phyloP scores from a whole-genome alignment of 2,888 invertebrate genomes.

The Carterocephalus palaemon region DNA sequence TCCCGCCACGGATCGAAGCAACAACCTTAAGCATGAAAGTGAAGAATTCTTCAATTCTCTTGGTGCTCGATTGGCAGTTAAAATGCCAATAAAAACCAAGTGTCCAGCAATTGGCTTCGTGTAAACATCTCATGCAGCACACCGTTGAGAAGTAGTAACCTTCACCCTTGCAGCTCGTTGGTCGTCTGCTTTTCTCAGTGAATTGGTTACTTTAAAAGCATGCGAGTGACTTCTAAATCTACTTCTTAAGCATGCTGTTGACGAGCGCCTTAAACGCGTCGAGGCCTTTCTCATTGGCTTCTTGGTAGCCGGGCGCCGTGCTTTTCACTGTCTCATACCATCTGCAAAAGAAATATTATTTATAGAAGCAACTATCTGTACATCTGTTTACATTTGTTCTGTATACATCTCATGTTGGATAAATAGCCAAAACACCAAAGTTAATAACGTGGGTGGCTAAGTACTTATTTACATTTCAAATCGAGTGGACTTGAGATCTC shows the following conservation, averaged over 20 bases:
- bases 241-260: slow-evolving; percentile 66
- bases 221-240: slow-evolving; percentile 31
- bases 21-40: no score
- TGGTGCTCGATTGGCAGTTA: no score
- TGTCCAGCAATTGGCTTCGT: slow-evolving; percentile 16
- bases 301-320: slow-evolving; percentile 71
- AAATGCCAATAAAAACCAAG: slow-evolving; percentile 22
- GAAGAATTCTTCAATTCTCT: no score
- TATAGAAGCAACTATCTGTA: no score
- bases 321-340: slow-evolving; percentile 68
- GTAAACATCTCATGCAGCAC: slow-evolving; percentile 20
- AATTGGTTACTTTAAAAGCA: slow-evolving; percentile 11
- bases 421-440: no score
- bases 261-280: slow-evolving; percentile 75
- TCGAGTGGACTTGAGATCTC: no score
- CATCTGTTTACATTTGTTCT: no score
- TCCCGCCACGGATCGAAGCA: no score
- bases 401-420: no score
- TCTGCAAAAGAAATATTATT: slow-evolving; percentile 38
- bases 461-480: no score
- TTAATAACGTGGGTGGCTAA: no score
- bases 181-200: neutral
- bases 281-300: slow-evolving; percentile 78
- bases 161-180: neutral
- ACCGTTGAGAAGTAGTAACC: slow-evolving; percentile 18